phyloP scores from a whole-genome alignment of 2,888 invertebrate genomes.

The Epirrhoe alternata region DNA sequence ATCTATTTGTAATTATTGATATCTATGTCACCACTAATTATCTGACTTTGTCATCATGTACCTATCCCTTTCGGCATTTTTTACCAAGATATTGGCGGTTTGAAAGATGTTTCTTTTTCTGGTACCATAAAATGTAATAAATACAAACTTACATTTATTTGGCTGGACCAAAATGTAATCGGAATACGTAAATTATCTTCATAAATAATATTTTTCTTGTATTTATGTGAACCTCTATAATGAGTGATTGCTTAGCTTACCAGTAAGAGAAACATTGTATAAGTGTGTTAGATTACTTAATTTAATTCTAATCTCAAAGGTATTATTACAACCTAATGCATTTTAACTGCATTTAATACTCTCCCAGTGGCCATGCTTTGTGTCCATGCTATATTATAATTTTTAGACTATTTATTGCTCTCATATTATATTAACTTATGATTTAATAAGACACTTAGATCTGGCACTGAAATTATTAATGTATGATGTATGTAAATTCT shows the following conservation, averaged over 20 bases:
- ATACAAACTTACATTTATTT: slow-evolving; percentile 20
- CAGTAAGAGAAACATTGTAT: slow-evolving; percentile 21
- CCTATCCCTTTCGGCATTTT: not conserved
- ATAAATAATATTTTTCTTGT: slow-evolving; percentile 17
- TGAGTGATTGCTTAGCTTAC: slow-evolving; percentile 19
- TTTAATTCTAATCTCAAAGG: slow-evolving; percentile 16
- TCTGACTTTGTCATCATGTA: not conserved
- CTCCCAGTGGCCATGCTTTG: slow-evolving; percentile 80
- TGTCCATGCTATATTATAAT: slow-evolving; percentile 69
- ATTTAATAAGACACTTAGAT: slow-evolving; percentile 57
- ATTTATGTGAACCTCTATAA: slow-evolving; percentile 4
- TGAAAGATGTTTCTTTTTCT: slow-evolving; percentile 21
- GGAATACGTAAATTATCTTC: slow-evolving; percentile 25
- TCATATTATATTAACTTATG: slow-evolving; percentile 54
- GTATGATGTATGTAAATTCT: slow-evolving; percentile 63
- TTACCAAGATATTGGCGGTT: not conserved
- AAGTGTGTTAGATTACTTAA: slow-evolving; percentile 3
- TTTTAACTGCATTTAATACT: slow-evolving; percentile 58
- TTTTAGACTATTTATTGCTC: slow-evolving; percentile 61
- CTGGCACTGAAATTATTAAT: slow-evolving; percentile 60
- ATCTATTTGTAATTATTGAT: not conserved
- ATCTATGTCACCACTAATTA: not conserved
- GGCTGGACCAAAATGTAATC: slow-evolving; percentile 35
- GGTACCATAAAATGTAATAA: slow-evolving; percentile 31
- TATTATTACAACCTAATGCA: slow-evolving; percentile 11